Evolutionary conservation across 2,888 invertebrate genomes (phyloP).

Genomic region (Brachylomia viminalis): DNA sequence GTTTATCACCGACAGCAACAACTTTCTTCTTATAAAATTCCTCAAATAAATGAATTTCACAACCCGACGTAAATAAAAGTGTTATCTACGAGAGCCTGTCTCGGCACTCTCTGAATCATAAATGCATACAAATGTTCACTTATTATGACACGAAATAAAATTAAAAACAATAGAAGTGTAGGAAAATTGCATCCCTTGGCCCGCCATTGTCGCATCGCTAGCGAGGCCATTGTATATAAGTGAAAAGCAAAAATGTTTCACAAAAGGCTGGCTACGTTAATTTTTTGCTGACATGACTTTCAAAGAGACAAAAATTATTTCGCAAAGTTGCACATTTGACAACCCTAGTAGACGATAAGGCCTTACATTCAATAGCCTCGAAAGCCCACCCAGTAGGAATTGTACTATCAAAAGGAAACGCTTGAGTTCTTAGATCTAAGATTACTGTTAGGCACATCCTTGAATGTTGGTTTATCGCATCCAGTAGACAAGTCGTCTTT

Average conservation of each 20-base stretch:
- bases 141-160: conserved; percentile 52
- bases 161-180: conserved; percentile 52
- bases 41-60: conserved; percentile 1
- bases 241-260: conserved; percentile 59
- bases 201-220: conserved; percentile 43
- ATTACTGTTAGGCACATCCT: conserved; percentile 57
- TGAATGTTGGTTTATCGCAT: conserved; percentile 55
- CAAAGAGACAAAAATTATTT: conserved; percentile 52
- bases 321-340: conserved; percentile 47
- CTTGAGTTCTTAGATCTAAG: conserved; percentile 66
- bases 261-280: conserved; percentile 52
- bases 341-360: conserved; percentile 63
- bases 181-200: conserved; percentile 42
- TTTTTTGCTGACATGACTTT: conserved; percentile 45
- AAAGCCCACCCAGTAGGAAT: conserved; percentile 73
- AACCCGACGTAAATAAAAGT: conserved; percentile 8
- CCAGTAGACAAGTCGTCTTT: conserved; percentile 39
- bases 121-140: conserved; percentile 54
- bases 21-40: background rate
- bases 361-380: conserved; percentile 75
- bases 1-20: conserved; percentile 5
- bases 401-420: conserved; percentile 68
- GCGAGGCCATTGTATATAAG: conserved; percentile 50
- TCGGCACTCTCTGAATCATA: conserved; percentile 26
- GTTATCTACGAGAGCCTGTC: conserved; percentile 18